Conservation (phyloP, 2,888 invertebrate species). For the Drosophila bunnanda region DNA sequence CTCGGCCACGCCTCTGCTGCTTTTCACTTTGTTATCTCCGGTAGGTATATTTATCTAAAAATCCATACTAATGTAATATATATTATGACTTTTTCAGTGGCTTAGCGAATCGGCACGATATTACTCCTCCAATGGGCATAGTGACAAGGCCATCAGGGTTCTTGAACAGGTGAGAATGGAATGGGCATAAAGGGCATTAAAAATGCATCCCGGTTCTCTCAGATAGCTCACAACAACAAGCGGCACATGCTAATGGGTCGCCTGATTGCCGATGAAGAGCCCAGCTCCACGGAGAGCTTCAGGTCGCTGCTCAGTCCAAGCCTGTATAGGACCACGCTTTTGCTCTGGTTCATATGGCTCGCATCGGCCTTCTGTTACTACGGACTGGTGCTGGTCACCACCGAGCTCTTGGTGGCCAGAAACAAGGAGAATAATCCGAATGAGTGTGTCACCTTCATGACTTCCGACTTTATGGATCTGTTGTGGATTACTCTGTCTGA, state of each 20-base stretch:
- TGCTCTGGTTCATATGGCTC: conserved; percentile 98
- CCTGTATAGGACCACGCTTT: conserved; percentile 91
- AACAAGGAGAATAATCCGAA: conserved; percentile 39
- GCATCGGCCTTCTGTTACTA: conserved; percentile 97
- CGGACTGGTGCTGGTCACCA: conserved; percentile 96
- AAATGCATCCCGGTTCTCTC: neutral
- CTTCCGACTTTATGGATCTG: conserved; percentile 95
- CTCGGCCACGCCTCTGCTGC: conserved; percentile 85
- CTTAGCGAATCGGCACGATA: conserved; percentile 96
- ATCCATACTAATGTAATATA: accelerated
- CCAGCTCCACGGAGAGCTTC: conserved; percentile 87
- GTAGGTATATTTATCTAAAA: conserved; percentile 7
- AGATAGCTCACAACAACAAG: conserved; percentile 89
- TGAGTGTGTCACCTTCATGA: conserved; percentile 89
- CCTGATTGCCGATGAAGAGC: conserved; percentile 91
- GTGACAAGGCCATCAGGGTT: conserved; percentile 93
- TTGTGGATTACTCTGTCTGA: conserved; percentile 97
- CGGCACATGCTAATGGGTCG: conserved; percentile 95
- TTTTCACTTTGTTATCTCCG: conserved; percentile 49
- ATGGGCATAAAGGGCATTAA: too few species aligned
- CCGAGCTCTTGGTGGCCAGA: conserved; percentile 90
- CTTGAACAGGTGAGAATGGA: conserved; percentile 87
- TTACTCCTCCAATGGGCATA: conserved; percentile 94
- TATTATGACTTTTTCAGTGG: conserved; percentile 87
- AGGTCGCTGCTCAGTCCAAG: conserved; percentile 92